Base-by-base conservation (phyloP, 2,888 invertebrate genomes). In the Odontomyia ornata region DNA sequence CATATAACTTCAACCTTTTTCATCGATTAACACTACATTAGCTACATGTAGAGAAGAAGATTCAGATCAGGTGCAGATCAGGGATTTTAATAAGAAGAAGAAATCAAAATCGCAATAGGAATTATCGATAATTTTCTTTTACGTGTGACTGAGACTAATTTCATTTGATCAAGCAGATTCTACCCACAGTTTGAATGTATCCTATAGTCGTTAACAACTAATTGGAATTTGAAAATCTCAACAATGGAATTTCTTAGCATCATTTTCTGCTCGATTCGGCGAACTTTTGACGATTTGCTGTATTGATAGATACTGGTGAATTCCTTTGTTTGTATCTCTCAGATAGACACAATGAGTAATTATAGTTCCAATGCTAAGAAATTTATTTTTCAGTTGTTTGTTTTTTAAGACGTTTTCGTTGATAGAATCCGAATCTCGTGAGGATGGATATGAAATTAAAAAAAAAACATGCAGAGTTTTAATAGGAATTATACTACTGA, bases 321-420 rank as follows among this genome's bases (percentile, higher is more conserved):
- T 18, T 18, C 65, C 11, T 18, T 65, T 65, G 65, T 65, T 36
- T 36, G 65, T 13, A 28, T n/a, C 65, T 36, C 18, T 65, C 28
- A 28, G 65, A 65, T 65, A 30, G 65, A 65, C 36, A 65, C 36
- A 65, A 65, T 65, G 65, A 65, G 18, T 65, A 65, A 65, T 65
- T 65, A 65, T 36, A 65, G 65, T 27, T 62, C 28, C 62, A 62
- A 62, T n/a, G 28, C 57, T 23, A 9, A 3, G 52, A 52, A 52
- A 52, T 52, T 52, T 52, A 18, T 52, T 36, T 36, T 52, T 52
- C 7, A 52, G 52, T 52, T 52, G 15, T 52, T n/a, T 52, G 52
- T 52, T 15, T 18, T 25, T 36, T 18, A 65, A 36, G 3, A 9
- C 36, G 36, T 36, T 9, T 36, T 36, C 36, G 9, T 36, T n/a